Evolutionary conservation across 2,113 vertebrate genomes (phyloP).

Genomic region (Anguilla rostrata): DNA sequence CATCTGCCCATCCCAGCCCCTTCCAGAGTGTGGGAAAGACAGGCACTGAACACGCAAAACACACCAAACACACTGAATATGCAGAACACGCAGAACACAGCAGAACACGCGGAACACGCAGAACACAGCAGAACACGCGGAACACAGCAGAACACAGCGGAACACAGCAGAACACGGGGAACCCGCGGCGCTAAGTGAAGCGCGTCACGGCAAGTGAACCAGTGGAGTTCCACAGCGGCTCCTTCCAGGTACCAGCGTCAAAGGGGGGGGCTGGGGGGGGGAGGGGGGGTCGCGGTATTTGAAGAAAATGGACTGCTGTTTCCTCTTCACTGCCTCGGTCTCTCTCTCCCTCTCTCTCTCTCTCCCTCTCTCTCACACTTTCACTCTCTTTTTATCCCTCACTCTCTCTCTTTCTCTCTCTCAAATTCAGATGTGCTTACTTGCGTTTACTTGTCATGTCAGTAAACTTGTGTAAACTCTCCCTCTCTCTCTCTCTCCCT

Average conservation of each 20-base stretch:
- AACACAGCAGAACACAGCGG: no score
- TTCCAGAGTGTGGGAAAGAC: background rate
- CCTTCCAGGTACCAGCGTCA: background rate
- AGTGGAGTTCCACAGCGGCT: background rate
- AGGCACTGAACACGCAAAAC: no score
- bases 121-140: background rate
- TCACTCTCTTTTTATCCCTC: background rate
- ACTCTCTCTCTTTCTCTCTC: background rate
- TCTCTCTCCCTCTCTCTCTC: constrained; percentile 2
- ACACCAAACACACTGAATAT: no score
- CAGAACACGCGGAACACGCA: no score
- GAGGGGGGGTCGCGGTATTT: no score
- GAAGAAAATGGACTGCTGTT: no score
- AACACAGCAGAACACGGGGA: background rate
- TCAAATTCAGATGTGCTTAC: no score
- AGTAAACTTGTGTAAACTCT: background rate
- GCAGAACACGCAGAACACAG: no score
- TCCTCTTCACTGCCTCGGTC: no score
- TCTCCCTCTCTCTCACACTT: constrained; percentile 11
- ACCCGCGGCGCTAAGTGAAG: background rate
- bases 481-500: background rate
- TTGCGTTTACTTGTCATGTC: no score
- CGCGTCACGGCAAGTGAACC: no score
- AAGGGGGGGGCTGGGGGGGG: constrained; percentile 18
- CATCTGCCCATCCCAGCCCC: background rate